Conservation (phyloP, 1,140 invertebrate genomes). For the Grapholita molesta region DNA sequence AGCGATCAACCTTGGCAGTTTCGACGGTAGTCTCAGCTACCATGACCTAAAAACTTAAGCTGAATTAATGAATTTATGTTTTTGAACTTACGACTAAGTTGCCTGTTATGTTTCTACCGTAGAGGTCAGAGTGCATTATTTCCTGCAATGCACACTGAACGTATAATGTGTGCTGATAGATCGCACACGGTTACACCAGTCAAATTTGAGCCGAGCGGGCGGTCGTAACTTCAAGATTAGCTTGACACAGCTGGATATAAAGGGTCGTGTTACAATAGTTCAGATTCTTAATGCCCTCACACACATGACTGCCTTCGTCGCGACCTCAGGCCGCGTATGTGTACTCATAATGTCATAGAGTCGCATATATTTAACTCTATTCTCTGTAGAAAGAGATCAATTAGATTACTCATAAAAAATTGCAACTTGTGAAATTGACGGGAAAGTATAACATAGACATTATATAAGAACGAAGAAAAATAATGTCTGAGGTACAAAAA, state of each 20-base stretch:
- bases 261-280: not conserved
- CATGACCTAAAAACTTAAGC: slow-evolving; percentile 5
- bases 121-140: slow-evolving; percentile 12
- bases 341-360: slow-evolving; percentile 59
- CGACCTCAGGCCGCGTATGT: slow-evolving; percentile 43
- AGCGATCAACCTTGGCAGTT: slow-evolving; percentile 10
- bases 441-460: too few relatives aligned
- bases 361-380: slow-evolving; percentile 31
- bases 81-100: slow-evolving; percentile 9
- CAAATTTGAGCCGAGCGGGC: not conserved
- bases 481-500: too few relatives aligned
- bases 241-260: not conserved
- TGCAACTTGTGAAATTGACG: too few relatives aligned
- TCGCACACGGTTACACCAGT: not conserved
- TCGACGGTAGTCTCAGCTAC: not conserved
- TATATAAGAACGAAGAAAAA: too few relatives aligned
- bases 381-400: too few relatives aligned
- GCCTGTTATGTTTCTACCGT: not conserved
- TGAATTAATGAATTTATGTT: slow-evolving; percentile 11
- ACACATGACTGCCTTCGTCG: slow-evolving; percentile 34
- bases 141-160: not conserved
- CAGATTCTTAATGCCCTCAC: slow-evolving; percentile 10
- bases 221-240: not conserved
- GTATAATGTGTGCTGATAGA: not conserved
- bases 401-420: too few relatives aligned